Evolutionary conservation across 2,113 vertebrate genomes (phyloP).

Genomic region (Tretioscincus oriximinensis): DNA sequence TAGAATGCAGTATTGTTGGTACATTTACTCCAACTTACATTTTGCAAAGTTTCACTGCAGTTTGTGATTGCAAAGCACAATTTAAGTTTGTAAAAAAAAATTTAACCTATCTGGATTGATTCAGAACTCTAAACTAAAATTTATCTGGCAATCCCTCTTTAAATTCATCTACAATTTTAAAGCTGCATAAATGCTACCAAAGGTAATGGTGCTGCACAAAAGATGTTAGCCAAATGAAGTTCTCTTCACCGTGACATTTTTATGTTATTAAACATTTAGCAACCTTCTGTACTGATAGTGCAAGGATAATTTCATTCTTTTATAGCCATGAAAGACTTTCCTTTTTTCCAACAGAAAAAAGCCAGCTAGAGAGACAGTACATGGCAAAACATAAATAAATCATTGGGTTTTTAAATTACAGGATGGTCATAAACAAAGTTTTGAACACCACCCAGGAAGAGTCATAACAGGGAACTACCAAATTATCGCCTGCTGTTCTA

Average conservation of each 20-base stretch:
- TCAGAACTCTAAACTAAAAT: background rate
- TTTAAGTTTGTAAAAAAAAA: background rate
- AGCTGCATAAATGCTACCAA: background rate
- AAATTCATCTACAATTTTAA: background rate
- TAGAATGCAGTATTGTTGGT: no score
- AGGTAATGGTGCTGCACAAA: background rate
- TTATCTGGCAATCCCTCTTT: background rate
- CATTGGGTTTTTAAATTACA: background rate
- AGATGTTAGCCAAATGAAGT: background rate
- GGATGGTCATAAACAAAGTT: background rate
- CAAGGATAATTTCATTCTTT: conserved; percentile 13
- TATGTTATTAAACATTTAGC: conserved; percentile 27
- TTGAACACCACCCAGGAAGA: background rate
- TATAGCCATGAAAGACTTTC: background rate
- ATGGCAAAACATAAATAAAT: conserved; percentile 25
- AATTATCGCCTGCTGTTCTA: background rate
- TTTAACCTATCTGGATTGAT: background rate
- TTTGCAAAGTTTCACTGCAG: background rate
- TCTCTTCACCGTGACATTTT: conserved; percentile 1
- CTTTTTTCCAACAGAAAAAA: background rate
- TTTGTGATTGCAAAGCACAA: no score
- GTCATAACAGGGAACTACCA: background rate
- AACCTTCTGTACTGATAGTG: background rate
- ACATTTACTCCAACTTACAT: no score
- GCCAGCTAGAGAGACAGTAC: background rate